These are phyloP conservation scores for Aptenodytes forsteri DNA, from an alignment of 2,113 vertebrate genomes.

Conservation along the genomic window DNA sequence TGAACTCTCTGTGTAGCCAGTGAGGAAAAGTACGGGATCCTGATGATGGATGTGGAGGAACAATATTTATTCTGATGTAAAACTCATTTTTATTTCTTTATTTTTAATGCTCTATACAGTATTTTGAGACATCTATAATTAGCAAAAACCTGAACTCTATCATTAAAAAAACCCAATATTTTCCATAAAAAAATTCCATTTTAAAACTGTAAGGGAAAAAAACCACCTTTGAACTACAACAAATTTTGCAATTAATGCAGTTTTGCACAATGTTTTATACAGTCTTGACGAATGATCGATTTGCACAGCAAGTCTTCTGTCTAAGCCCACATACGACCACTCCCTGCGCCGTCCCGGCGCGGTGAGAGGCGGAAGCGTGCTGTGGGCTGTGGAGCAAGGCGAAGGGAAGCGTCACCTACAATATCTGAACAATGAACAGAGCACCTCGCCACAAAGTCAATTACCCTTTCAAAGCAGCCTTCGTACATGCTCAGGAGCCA, in stretches of 20 bases:
- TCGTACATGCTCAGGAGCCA: background rate
- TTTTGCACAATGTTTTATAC: background rate
- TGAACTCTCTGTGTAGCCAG: background rate
- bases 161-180: background rate
- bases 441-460: background rate
- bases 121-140: background rate
- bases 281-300: fast-evolving
- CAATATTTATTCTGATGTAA: background rate
- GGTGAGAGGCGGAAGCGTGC: fast-evolving
- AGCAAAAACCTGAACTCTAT: fast-evolving
- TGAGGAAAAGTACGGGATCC: background rate
- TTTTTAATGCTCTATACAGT: background rate
- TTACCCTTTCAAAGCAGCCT: background rate
- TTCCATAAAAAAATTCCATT: background rate
- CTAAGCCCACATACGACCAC: background rate
- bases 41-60: background rate
- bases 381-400: background rate
- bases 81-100: background rate
- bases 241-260: background rate
- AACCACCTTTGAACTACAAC: background rate
- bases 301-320: fast-evolving
- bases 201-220: background rate
- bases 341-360: fast-evolving
- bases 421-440: background rate
- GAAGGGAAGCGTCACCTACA: background rate